These are phyloP conservation scores for Bombus polaris DNA, from an alignment of 1,140 invertebrate species.

Conservation along the genomic window DNA sequence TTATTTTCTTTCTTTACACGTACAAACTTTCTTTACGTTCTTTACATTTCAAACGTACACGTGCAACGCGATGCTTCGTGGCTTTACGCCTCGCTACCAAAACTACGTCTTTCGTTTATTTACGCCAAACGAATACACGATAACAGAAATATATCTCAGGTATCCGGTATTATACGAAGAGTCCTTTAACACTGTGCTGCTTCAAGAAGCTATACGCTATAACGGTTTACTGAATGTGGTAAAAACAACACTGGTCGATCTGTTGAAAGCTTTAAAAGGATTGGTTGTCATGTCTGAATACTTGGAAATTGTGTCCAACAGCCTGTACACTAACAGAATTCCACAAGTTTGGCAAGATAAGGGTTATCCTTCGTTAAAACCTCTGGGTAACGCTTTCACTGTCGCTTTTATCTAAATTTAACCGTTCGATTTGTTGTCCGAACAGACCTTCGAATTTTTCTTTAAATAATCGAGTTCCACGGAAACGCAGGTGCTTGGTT, in stretches of 20 bases:
- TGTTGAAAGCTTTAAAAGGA: constrained; percentile 90
- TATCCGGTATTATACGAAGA: constrained; percentile 91
- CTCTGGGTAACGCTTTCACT: constrained; percentile 84
- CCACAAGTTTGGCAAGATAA: constrained; percentile 88
- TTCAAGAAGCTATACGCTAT: constrained; percentile 91
- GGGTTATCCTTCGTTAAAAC: constrained; percentile 92
- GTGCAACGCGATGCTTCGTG: no score
- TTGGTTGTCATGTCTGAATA: constrained; percentile 90
- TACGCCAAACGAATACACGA: no score
- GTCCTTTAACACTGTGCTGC: constrained; percentile 92
- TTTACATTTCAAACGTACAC: no score
- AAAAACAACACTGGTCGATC: constrained; percentile 85
- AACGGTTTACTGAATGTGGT: constrained; percentile 88
- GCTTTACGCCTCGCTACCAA: no score
- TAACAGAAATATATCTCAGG: neutral
- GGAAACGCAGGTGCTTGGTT: constrained; percentile 85
- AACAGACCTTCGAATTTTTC: neutral
- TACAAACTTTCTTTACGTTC: no score
- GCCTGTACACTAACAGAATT: constrained; percentile 87
- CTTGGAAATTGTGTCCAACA: constrained; percentile 87
- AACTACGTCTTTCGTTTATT: no score
- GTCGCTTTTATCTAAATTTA: no score
- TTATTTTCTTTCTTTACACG: no score
- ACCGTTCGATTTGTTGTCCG: fast-evolving
- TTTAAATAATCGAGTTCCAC: neutral